Conservation (phyloP, 2,797 vertebrate genomes). For the Smutsia gigantea region DNA sequence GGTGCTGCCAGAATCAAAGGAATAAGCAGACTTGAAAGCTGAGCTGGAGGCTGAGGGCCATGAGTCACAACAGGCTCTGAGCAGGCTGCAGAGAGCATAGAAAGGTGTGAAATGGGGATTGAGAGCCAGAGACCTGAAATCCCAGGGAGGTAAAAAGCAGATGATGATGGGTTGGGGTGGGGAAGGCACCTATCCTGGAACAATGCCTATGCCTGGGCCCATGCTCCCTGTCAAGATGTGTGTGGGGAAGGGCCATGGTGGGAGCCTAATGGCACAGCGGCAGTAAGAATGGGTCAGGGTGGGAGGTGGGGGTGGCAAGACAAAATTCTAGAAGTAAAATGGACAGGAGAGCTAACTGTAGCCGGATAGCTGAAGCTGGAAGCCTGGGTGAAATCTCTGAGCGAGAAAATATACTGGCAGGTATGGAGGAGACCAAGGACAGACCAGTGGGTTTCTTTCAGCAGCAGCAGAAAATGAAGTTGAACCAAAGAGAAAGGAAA, state of each 20-base stretch:
- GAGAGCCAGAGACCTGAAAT: background rate
- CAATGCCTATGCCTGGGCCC: background rate
- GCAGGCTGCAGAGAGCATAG: background rate
- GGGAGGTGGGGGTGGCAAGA: background rate
- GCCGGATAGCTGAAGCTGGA: background rate
- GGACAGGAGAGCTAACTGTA: background rate
- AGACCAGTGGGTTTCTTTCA: background rate
- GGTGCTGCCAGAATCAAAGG: background rate
- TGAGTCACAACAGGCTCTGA: background rate
- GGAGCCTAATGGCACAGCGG: rapidly evolving
- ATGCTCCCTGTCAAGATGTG: background rate
- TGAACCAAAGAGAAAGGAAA: background rate
- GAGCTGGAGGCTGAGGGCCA: background rate
- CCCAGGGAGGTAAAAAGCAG: background rate
- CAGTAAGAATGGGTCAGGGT: background rate
- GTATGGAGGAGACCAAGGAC: background rate
- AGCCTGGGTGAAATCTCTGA: background rate
- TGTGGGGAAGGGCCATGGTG: background rate
- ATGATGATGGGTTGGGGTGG: background rate
- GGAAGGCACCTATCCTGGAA: background rate
- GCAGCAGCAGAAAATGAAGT: background rate
- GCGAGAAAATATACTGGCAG: background rate
- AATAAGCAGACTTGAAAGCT: background rate
- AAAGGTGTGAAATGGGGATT: background rate
- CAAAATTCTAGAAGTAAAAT: background rate